These are phyloP conservation scores for Philonicus albiceps DNA, from an alignment of 2,888 invertebrate genomes.

Conservation along the genomic window DNA sequence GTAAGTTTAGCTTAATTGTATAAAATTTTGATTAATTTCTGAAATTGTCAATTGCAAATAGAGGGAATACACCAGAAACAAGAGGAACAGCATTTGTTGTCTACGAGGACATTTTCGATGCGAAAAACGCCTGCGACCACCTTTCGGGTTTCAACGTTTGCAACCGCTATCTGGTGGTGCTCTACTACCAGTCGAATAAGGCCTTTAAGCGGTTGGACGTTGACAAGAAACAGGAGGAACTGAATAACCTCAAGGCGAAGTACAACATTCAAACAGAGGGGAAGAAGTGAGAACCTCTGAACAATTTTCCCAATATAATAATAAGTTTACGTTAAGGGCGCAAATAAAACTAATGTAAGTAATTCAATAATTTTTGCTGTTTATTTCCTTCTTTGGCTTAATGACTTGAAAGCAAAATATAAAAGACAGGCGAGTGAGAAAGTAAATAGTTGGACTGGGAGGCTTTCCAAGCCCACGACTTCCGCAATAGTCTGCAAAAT, in stretches of 20 bases:
- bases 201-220: conserved; percentile 95
- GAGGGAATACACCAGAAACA: conserved; percentile 96
- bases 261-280: conserved; percentile 79
- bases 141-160: conserved; percentile 99
- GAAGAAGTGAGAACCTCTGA: conserved; percentile 58
- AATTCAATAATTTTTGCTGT: not conserved
- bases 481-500: not conserved
- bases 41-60: conserved; percentile 57
- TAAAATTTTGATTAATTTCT: not conserved
- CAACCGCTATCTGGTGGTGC: conserved; percentile 97
- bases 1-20: conserved; percentile 69
- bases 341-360: not conserved
- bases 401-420: not conserved
- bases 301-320: not conserved
- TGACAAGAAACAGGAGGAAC: conserved; percentile 94
- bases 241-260: conserved; percentile 94
- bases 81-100: conserved; percentile 99
- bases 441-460: not conserved
- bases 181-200: conserved; percentile 96
- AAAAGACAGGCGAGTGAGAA: not conserved
- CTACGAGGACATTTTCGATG: conserved; percentile 99
- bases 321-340: not conserved
- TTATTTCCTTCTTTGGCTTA: not conserved
- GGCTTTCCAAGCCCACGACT: not conserved
- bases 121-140: conserved; percentile 99